Conservation (phyloP, 1,140 invertebrate genomes). For the Caenorhabditis briggsae region DNA sequence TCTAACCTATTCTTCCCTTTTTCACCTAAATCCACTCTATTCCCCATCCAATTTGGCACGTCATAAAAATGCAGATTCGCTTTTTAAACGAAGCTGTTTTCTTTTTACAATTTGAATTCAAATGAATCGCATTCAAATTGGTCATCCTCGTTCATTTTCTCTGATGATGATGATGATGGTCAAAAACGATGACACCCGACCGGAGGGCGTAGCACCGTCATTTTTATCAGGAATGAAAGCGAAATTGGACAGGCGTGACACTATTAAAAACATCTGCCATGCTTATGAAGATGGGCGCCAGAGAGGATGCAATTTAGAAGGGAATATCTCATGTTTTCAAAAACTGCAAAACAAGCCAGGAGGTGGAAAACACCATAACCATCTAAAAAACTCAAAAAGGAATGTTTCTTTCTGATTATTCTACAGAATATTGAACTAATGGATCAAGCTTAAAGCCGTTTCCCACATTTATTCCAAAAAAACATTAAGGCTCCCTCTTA, state of each 20-base stretch:
- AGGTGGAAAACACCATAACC: background rate
- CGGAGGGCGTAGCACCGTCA: background rate
- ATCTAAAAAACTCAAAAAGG: too few species aligned
- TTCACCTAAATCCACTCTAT: constrained; percentile 39
- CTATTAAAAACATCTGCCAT: background rate
- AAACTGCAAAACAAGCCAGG: too few species aligned
- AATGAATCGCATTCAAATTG: constrained; percentile 23
- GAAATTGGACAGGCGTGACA: constrained; percentile 24
- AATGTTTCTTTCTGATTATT: too few species aligned
- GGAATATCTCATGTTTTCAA: too few species aligned
- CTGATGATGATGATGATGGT: background rate
- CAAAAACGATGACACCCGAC: background rate
- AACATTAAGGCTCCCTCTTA: background rate
- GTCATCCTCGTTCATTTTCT: background rate
- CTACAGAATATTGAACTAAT: too few species aligned
- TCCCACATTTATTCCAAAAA: too few species aligned
- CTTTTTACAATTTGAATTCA: background rate
- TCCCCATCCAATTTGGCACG: constrained; percentile 51
- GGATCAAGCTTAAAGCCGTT: too few species aligned
- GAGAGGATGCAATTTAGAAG: too few species aligned
- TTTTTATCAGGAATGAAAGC: constrained; percentile 44
- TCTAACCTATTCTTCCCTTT: constrained; percentile 49
- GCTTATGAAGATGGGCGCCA: background rate
- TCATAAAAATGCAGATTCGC: constrained; percentile 49
- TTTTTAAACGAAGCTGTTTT: background rate